These are phyloP conservation scores for Callorhinus ursinus DNA, from an alignment of 2,113 vertebrate genomes.

Conservation along the genomic window DNA sequence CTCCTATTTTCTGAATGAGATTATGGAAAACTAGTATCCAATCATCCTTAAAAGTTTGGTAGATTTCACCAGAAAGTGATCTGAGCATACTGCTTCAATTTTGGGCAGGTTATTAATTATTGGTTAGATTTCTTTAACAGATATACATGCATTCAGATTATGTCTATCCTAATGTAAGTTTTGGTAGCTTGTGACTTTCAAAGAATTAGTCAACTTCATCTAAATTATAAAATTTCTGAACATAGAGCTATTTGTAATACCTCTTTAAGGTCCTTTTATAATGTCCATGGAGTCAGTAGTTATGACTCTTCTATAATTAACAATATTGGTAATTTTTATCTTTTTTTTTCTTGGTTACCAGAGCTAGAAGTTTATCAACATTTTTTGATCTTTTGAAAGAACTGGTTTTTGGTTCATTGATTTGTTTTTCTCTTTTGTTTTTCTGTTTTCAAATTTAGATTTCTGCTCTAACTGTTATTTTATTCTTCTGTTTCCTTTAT, in stretches of 20 bases:
- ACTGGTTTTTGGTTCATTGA: not conserved
- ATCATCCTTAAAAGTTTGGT: not conserved
- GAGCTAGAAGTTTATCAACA: not conserved
- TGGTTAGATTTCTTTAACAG: not conserved
- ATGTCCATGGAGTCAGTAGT: not conserved
- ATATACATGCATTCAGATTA: not conserved
- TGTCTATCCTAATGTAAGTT: not conserved
- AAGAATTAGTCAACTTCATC: not conserved
- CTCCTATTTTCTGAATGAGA: not conserved
- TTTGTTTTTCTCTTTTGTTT: not conserved
- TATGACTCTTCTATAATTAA: not conserved
- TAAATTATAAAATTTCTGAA: not conserved
- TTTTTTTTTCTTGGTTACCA: not conserved
- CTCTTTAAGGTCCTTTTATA: not conserved
- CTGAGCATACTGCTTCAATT: not conserved
- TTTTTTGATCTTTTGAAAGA: not conserved
- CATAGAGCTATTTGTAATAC: not conserved
- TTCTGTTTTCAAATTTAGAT: not conserved
- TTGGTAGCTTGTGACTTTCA: not conserved
- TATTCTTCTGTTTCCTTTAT: not conserved
- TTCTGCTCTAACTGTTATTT: not conserved
- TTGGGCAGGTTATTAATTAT: not conserved
- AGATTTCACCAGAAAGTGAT: not conserved
- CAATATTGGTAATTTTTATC: not conserved
- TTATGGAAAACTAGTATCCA: not conserved